Base-by-base conservation (phyloP, 2,888 invertebrate species). In the Morpho achilles region DNA sequence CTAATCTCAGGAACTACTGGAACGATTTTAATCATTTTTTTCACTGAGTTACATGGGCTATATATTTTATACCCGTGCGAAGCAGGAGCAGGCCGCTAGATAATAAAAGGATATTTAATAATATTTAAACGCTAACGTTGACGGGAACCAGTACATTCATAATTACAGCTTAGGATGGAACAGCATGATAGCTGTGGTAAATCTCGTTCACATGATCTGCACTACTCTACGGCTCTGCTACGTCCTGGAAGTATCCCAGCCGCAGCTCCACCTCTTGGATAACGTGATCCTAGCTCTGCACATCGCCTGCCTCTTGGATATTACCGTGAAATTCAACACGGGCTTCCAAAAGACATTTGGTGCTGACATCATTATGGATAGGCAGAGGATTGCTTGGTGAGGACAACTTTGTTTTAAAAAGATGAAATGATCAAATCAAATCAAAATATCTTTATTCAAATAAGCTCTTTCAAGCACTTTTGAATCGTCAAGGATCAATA, bases 101-200 rank as follows among this genome's bases (percentile, higher is more conserved):
- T 16, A 16, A 16, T 16, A 16, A 16, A 16, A 16, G 16, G 16
- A 16, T 16, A 16, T 16, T 16, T 16, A 16, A 16, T 16, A 16
- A 16, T 16, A 16, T 16, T 16, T n/a, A n/a, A 16, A 16, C 16
- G 16, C 16, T 16, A 16, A 16, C 1, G 16, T 16, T 16, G 16
- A 16, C 16, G 16, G 16, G 16, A 16, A 16, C 16, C 16, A 16
- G 16, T 16, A 16, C 16, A 16, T 16, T 1, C n/a, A 10, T 50
- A 32, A 8, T 76, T 73, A 7, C 77, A 83, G 83, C 54, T 54
- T 84, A 9, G 50, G 60, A 41, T 86, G 85, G 84, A 72, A 65
- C 39, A 69, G 67, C 0, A 53, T 76, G 7, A 79, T 83, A 76
- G 59, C 73, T 8, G 1, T 77, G 0, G 58, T 81, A 4, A 75